These are phyloP conservation scores for Eospalax fontanierii DNA, from an alignment of 2,797 vertebrate species.

Conservation along the genomic window DNA sequence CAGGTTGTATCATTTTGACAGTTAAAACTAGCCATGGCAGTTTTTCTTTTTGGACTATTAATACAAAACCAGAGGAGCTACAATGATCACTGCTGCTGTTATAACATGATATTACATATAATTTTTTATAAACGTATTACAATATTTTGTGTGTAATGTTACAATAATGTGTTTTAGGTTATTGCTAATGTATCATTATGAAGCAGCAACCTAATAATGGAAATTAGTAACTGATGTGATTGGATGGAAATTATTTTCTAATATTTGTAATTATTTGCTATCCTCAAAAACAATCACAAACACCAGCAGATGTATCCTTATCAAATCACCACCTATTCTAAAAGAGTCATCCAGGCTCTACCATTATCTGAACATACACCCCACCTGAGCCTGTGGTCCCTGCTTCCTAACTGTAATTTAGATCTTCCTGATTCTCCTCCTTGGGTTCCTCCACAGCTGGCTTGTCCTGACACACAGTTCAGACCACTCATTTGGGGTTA, in stretches of 20 bases:
- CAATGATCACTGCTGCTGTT: not conserved
- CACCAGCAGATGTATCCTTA: not conserved
- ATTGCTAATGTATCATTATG: not conserved
- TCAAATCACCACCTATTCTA: not conserved
- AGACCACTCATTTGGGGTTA: not conserved
- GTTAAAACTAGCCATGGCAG: not conserved
- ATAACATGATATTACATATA: not conserved
- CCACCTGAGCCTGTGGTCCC: accelerated
- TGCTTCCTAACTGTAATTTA: not conserved
- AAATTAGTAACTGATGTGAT: not conserved
- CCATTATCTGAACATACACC: accelerated
- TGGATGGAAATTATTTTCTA: not conserved
- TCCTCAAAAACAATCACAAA: not conserved
- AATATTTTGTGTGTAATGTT: not conserved
- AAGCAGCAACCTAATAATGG: not conserved
- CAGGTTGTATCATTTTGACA: not conserved
- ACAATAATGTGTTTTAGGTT: not conserved
- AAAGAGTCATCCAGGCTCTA: not conserved
- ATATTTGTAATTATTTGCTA: not conserved
- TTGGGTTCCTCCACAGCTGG: accelerated
- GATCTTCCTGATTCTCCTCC: not conserved
- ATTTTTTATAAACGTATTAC: not conserved
- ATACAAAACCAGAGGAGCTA: not conserved
- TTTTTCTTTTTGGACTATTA: too few relatives aligned
- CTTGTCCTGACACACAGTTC: not conserved